Evolutionary conservation across 2,797 vertebrate genomes (phyloP).

Genomic region (Discoglossus pictus): DNA sequence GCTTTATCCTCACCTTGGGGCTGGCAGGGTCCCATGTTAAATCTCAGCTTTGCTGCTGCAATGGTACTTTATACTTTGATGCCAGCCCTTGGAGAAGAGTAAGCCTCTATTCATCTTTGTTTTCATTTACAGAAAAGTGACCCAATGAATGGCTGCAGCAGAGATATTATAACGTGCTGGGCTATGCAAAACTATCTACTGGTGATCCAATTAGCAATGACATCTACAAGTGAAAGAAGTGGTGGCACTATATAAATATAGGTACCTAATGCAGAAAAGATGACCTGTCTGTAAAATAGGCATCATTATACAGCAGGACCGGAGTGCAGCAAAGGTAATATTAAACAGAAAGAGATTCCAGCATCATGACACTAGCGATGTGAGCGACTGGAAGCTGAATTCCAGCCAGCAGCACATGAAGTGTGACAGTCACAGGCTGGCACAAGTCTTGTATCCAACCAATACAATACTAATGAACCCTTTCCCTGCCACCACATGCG

Average conservation of each 20-base stretch:
- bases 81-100: neutral
- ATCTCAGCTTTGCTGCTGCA: neutral
- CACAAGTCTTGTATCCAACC: neutral
- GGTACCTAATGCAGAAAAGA: conserved; percentile 25
- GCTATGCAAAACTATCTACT: too few relatives aligned
- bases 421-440: conserved; percentile 9
- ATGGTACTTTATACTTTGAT: neutral
- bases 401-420: conserved; percentile 6
- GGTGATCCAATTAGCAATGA: too few relatives aligned
- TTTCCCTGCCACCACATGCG: neutral
- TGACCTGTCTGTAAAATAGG: conserved; percentile 1
- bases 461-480: neutral
- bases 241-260: too few relatives aligned
- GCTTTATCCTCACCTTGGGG: conserved; percentile 11
- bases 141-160: too few relatives aligned
- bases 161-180: too few relatives aligned
- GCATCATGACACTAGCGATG: conserved; percentile 2
- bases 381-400: neutral
- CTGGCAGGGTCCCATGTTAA: neutral
- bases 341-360: conserved; percentile 5
- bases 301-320: neutral
- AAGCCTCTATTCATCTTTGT: conserved; percentile 1
- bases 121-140: too few relatives aligned
- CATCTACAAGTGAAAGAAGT: too few relatives aligned
- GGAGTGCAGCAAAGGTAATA: neutral